Conservation (phyloP, 2,113 vertebrate genomes). For the Budorcas taxicolor region DNA sequence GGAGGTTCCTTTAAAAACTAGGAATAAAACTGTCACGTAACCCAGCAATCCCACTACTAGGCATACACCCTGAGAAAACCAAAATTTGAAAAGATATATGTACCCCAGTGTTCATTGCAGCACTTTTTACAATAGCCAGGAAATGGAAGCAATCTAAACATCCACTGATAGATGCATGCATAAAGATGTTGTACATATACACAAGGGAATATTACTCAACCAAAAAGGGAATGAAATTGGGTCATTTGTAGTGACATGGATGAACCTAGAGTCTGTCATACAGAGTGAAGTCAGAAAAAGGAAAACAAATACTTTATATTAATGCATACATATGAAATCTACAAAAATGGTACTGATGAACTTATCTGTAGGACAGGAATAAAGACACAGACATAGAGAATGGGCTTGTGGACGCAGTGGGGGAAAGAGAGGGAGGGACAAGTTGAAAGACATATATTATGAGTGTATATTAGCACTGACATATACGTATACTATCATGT, state of each 20-base stretch:
- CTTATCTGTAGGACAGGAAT: neutral
- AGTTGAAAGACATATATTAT: neutral
- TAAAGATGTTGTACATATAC: neutral
- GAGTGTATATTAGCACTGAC: neutral
- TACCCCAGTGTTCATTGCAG: fast-evolving
- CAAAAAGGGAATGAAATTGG: neutral
- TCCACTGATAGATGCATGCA: neutral
- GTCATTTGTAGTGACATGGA: neutral
- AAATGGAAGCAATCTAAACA: neutral
- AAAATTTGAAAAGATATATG: neutral
- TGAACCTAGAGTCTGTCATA: neutral
- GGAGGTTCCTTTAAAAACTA: neutral
- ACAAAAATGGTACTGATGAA: neutral
- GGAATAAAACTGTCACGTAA: neutral
- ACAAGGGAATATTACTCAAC: neutral
- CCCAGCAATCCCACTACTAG: neutral
- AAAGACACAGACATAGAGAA: neutral
- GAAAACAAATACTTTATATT: neutral
- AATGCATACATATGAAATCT: neutral
- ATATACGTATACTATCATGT: neutral
- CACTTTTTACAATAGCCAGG: neutral
- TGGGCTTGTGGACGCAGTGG: neutral
- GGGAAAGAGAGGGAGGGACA: neutral
- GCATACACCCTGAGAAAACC: neutral
- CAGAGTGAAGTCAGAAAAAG: neutral